Percentiles rank a stretch among this genome's conserved stretches.
phyloP scores from a whole-genome alignment of 2,113 vertebrate genomes.

The Cyprinodon tularosa region DNA sequence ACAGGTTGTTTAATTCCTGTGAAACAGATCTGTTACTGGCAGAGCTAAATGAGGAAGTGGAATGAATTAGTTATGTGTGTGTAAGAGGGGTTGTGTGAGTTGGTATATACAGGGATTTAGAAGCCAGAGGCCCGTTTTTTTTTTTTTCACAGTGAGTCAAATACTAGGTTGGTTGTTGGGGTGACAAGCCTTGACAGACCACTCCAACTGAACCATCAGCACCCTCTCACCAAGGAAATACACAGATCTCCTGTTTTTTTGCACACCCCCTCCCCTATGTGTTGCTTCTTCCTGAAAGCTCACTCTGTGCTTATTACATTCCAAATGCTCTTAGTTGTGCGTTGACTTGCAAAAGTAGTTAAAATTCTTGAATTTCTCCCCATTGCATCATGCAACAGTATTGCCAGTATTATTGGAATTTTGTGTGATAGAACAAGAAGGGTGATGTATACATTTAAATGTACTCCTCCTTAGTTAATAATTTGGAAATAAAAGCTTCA shows the following conservation, averaged over 20 bases:
- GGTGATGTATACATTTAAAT: background rate
- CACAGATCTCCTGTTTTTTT: constrained; percentile 11
- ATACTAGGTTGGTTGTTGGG: constrained; percentile 67
- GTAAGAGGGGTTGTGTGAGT: constrained; percentile 31
- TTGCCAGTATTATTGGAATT: background rate
- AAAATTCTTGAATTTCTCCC: background rate
- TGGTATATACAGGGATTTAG: constrained; percentile 51
- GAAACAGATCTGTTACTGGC: constrained; percentile 17
- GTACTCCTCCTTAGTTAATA: background rate
- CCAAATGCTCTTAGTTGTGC: background rate
- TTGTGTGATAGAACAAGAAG: background rate
- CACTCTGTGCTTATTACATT: constrained; percentile 7
- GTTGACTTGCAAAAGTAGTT: background rate
- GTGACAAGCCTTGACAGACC: constrained; percentile 61
- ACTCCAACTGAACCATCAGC: constrained; percentile 46
- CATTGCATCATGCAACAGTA: background rate
- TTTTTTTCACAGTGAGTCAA: constrained; percentile 58
- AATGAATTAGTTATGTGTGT: constrained; percentile 42
- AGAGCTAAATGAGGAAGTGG: constrained; percentile 37
- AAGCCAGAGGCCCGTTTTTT: constrained; percentile 61
- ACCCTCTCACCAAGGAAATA: constrained; percentile 45
- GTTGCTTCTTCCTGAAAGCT: constrained; percentile 5
- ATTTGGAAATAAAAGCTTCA: background rate
- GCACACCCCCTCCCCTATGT: background rate
- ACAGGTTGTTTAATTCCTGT: constrained; percentile 46